phyloP scores from a whole-genome alignment of 2,888 invertebrate genomes.

The Drosophila koepferae region DNA sequence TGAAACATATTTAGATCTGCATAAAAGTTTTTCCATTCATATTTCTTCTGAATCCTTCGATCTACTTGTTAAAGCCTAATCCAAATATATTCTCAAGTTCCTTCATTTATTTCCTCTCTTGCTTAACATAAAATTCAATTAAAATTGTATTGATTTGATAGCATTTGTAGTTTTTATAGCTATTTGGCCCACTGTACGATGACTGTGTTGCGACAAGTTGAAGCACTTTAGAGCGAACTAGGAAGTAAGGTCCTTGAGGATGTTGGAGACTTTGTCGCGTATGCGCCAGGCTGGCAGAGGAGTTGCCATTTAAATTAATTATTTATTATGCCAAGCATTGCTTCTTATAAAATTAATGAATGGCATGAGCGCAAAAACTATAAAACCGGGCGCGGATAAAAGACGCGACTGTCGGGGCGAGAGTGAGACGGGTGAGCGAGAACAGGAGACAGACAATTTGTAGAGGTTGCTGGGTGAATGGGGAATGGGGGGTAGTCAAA shows the following conservation, averaged over 20 bases:
- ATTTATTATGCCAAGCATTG: slow-evolving; percentile 82
- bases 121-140: neutral
- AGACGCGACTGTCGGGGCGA: slow-evolving; percentile 41
- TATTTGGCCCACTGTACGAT: slow-evolving; percentile 40
- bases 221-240: slow-evolving; percentile 26
- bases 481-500: slow-evolving; percentile 1
- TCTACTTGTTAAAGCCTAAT: no score
- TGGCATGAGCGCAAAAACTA: slow-evolving; percentile 79
- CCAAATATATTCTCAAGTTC: neutral
- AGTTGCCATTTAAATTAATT: slow-evolving; percentile 82
- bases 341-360: slow-evolving; percentile 84
- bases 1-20: no score
- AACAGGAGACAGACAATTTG: slow-evolving; percentile 25
- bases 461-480: neutral
- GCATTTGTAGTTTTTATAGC: slow-evolving; percentile 11
- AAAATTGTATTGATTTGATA: slow-evolving; percentile 9
- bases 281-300: slow-evolving; percentile 33
- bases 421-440: neutral
- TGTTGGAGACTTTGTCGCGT: slow-evolving; percentile 33
- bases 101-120: neutral
- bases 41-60: no score
- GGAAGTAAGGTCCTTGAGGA: slow-evolving; percentile 17
- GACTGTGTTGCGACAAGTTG: slow-evolving; percentile 37
- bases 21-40: no score
- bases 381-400: slow-evolving; percentile 59